Evolutionary conservation across 2,888 invertebrate genomes (phyloP), one percentile per base, ranked within the genome.

Genomic region (Unio pictorum): DNA sequence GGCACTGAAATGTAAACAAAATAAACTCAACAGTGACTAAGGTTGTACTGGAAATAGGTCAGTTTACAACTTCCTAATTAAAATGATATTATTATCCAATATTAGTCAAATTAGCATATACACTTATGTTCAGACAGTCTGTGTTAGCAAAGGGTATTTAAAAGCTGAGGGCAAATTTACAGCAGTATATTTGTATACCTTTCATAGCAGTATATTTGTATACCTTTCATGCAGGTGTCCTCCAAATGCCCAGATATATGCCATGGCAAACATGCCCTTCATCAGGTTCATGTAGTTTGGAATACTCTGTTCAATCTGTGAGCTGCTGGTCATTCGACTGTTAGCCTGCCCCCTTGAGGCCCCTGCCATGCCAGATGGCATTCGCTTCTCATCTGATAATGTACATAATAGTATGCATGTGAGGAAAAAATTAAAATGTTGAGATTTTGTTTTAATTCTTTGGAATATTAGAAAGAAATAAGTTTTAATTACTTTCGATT

Each of bases 231-330:
- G 86, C 6, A 89, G 77, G 61, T 84, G 80, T 30, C 88, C 89
- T 20, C 89, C 89, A 82, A 89, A 89, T 17, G 85, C 84, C 89
- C 89, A 89, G 68, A 89, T 85, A 67, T 83, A 89, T 7, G 88
- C 81, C 61, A 88, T 85, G 54, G 87, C 87, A 82, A 89, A 88
- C 81, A 88, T 82, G 64, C 81, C 79, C 72, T 87, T 88, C 74
- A 89, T 70, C 62, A 82, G 76, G 60, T 82, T 81, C 55, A 82
- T 75, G 76, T 88, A 88, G 79, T 87, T 86, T 0, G 88, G 86
- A 15, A 89, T 80, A 54, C 81, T 71, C 30, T 81, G 79, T 72
- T 88, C 88, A 7, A 86, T 82, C 64, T 83, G 81, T 11, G 86
- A 84, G 65, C 82, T 81, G 64, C 81, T 84, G 20, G 86, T 85